Conservation (phyloP, 37 sponge, comb jelly and placozoan species). For the Ianthella basta region DNA sequence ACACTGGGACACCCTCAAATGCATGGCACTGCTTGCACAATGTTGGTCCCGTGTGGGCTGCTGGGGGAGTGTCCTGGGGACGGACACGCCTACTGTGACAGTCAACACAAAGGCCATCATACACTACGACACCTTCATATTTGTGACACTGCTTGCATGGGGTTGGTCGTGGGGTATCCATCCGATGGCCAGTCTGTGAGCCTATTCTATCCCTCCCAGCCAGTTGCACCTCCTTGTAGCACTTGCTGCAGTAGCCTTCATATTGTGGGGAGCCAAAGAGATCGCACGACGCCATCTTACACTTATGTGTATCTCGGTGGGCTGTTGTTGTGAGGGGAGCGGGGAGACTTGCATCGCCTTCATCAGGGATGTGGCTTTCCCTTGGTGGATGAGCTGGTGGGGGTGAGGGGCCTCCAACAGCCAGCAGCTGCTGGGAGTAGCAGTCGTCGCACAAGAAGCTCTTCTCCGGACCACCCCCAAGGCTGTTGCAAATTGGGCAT, state of each 20-base stretch:
- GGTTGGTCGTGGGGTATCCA: background rate
- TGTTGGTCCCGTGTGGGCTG: too few species aligned
- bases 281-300: constrained; percentile 45
- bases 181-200: background rate
- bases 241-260: constrained; percentile 60
- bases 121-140: constrained; percentile 42
- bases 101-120: constrained; percentile 47
- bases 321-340: background rate
- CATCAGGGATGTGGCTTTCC: background rate
- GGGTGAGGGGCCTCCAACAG: background rate
- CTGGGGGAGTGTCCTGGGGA: background rate
- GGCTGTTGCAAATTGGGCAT: constrained; percentile 53
- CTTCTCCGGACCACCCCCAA: constrained; percentile 40
- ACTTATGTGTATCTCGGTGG: background rate
- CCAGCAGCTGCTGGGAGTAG: constrained; percentile 16
- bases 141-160: constrained; percentile 32
- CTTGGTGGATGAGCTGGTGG: background rate
- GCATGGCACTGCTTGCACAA: constrained; percentile 53
- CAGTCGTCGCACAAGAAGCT: constrained; percentile 65
- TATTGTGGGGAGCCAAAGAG: constrained; percentile 55
- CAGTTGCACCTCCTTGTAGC: constrained; percentile 30
- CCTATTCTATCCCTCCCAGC: background rate
- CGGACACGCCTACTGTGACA: constrained; percentile 38
- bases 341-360: background rate
- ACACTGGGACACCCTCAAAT: constrained; percentile 41